phyloP scores from a whole-genome alignment of 2,797 vertebrate species.

The Pitangus sulphuratus region DNA sequence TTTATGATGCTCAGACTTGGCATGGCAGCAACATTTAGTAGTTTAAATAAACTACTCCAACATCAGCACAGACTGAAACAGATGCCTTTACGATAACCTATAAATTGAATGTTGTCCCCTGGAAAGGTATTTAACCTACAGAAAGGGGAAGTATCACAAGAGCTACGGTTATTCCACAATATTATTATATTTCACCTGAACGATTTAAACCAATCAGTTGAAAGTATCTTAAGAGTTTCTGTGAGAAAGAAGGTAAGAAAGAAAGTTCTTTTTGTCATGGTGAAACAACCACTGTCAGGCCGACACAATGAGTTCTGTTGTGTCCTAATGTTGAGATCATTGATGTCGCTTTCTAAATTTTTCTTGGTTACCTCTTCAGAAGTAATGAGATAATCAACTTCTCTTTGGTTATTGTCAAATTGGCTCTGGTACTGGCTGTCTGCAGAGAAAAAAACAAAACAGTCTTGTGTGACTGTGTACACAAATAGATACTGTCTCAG shows the following conservation, averaged over 20 bases:
- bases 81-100: background rate
- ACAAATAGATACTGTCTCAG: background rate
- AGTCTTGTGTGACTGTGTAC: background rate
- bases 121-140: background rate
- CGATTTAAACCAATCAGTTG: background rate
- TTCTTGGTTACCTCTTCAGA: conserved; percentile 71
- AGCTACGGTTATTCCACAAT: background rate
- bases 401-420: conserved; percentile 66
- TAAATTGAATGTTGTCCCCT: background rate
- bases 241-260: background rate
- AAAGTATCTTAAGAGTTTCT: background rate
- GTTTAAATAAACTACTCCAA: background rate
- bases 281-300: background rate
- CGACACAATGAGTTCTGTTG: background rate
- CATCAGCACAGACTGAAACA: background rate
- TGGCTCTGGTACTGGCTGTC: conserved; percentile 64
- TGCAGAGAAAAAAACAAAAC: conserved; percentile 10
- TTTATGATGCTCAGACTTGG: background rate
- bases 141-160: background rate
- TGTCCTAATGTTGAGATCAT: background rate
- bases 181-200: background rate
- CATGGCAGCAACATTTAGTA: background rate
- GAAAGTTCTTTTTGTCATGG: background rate
- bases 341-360: background rate
- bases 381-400: conserved; percentile 72